A percentile compares a stretch with the other conserved stretches of the same genome.
Conservation (phyloP, 1,140 invertebrate genomes). For the Procambarus virginalis region DNA sequence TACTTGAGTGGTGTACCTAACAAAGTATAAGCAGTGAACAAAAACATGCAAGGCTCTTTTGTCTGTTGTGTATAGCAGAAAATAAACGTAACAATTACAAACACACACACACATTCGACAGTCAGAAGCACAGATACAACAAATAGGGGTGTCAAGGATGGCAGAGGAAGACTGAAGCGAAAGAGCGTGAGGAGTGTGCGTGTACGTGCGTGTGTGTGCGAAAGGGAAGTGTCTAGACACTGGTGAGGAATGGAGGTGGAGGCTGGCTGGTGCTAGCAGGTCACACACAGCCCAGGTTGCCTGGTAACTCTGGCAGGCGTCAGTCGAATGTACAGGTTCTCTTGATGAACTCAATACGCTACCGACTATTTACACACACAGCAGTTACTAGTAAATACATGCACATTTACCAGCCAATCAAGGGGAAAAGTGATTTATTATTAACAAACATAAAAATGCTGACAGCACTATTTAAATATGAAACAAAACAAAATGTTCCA, state of each 20-base stretch:
- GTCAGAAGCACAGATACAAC: background rate
- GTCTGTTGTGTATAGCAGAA: background rate
- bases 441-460: no score
- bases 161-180: background rate
- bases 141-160: background rate
- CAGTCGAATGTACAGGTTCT: no score
- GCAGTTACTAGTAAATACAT: no score
- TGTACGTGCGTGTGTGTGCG: background rate
- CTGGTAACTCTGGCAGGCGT: no score
- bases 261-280: no score
- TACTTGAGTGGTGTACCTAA: background rate
- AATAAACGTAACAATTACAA: background rate
- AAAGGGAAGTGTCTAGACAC: background rate
- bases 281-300: no score
- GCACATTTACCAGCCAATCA: no score
- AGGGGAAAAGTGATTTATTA: no score
- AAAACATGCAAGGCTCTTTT: background rate
- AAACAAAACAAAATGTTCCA: no score
- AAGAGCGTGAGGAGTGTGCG: background rate
- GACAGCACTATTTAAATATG: no score
- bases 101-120: background rate
- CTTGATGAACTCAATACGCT: no score
- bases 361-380: no score
- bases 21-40: background rate
- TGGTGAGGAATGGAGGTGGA: background rate